Base-by-base conservation (phyloP, 2,888 invertebrate species). In the Mythimna loreyi region DNA sequence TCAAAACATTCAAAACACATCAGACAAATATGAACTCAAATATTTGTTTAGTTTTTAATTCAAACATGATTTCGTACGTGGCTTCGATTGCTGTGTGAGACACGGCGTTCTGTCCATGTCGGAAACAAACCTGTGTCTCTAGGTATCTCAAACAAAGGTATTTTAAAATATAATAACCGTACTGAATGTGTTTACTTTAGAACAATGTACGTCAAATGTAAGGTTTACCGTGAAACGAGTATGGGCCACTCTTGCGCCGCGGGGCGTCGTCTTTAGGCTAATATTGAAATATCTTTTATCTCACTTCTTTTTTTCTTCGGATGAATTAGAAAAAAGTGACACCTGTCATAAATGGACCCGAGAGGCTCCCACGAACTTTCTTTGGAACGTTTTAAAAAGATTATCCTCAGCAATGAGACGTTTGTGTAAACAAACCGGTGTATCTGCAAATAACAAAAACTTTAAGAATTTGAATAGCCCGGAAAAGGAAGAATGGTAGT, bases 251-350 rank as follows among this genome's bases (percentile, higher is more conserved):
- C 85, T 53, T 66, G 86, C 92, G 77, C 93, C 70, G 89, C 92
- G 89, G 93, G 93, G 85, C 67, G 90, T 86, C 90, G 75, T 74
- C 85, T 89, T 90, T 85, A 89, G 85, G 82, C 88, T 87, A 89
- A 89, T 92, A 93, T 92, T 92, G 92, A 92, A 92, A 91, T 91
- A 91, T 92, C 90, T 91, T 90, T 90, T 90, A 89, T 90, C 89
- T 89, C 83, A 63, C 77, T 85, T 85, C 85, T 80, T 84, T 87
- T n/a, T 89, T 89, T 89, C 85, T 85, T 79, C 80, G 69, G 82
- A 62, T 65, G 78, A 82, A 81, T 89, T 85, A 86, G 81, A 82
- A 89, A 92, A 91, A 92, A 88, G 72, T 92, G 92, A 93, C 92
- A 92, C 92, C 92, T 93, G 93, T 92, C 93, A 93, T 83, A 89